These are phyloP conservation scores for Drosophila jambulina DNA, from an alignment of 1,140 invertebrate genomes.

Conservation along the genomic window DNA sequence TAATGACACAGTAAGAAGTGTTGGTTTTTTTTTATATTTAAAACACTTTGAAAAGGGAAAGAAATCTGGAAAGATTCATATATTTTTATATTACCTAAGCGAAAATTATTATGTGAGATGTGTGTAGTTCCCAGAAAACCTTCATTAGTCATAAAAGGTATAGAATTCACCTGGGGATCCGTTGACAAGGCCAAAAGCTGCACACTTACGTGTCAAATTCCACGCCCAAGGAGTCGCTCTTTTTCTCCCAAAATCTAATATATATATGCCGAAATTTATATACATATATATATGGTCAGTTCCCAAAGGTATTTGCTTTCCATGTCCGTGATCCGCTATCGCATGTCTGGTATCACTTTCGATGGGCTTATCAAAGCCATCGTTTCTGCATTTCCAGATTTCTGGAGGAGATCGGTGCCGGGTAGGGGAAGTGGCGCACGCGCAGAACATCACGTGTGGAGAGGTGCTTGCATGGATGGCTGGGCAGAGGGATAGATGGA, in stretches of 20 bases:
- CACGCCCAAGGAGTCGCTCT: not conserved
- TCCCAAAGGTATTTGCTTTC: slow-evolving; percentile 51
- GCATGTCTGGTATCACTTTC: slow-evolving; percentile 52
- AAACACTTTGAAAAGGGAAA: not conserved
- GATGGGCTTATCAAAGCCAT: slow-evolving; percentile 37
- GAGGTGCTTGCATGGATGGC: slow-evolving; percentile 6
- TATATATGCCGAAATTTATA: not conserved
- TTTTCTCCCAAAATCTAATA: not conserved
- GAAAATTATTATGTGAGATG: not conserved
- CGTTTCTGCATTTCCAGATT: slow-evolving; percentile 4
- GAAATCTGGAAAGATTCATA: no score
- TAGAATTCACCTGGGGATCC: slow-evolving; percentile 7
- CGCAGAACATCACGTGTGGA: slow-evolving; percentile 26
- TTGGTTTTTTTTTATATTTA: not conserved
- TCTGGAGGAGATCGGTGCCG: not conserved
- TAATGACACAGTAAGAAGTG: not conserved
- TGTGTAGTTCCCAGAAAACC: not conserved
- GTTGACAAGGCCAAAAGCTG: slow-evolving; percentile 35
- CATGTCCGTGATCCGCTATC: slow-evolving; percentile 38
- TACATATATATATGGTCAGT: not conserved
- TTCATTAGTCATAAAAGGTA: slow-evolving; percentile 21
- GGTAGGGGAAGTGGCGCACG: slow-evolving; percentile 19
- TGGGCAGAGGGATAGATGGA: slow-evolving; percentile 8
- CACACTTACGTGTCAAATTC: slow-evolving; percentile 16
- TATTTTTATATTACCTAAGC: not conserved